Conservation (phyloP, 1,140 invertebrate genomes). For the Formica selysi region DNA sequence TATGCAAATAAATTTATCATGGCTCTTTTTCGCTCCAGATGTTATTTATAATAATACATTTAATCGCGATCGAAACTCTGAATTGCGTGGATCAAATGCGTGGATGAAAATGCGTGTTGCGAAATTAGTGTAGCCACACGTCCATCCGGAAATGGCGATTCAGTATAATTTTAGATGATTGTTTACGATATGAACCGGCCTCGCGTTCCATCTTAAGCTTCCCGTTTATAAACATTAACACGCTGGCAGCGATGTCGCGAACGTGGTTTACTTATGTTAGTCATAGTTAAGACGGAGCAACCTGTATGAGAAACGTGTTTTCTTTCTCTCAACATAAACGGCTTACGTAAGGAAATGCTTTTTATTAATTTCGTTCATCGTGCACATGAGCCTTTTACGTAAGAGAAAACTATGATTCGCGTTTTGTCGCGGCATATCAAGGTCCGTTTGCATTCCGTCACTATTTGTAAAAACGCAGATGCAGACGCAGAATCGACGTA, state of each 20-base stretch:
- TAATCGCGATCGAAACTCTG: slow-evolving; percentile 53
- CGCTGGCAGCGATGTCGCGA: slow-evolving; percentile 25
- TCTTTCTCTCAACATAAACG: slow-evolving; percentile 8
- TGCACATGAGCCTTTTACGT: slow-evolving; percentile 3
- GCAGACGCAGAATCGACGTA: no score
- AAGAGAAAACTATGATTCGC: slow-evolving; percentile 9
- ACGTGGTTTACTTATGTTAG: background rate
- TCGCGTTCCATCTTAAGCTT: slow-evolving; percentile 18
- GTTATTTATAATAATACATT: background rate
- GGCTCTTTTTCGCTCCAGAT: background rate
- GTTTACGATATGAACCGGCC: background rate
- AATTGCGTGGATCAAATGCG: slow-evolving; percentile 65
- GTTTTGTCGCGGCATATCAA: slow-evolving; percentile 1
- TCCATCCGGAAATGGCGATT: slow-evolving; percentile 14
- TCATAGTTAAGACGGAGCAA: background rate
- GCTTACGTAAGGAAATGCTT: slow-evolving; percentile 24
- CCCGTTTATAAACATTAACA: slow-evolving; percentile 8
- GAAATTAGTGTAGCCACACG: background rate
- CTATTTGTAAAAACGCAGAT: no score
- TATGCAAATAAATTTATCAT: background rate
- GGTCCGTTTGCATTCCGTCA: no score
- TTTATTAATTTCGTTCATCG: slow-evolving; percentile 34
- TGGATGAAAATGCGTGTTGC: slow-evolving; percentile 48
- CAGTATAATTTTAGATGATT: slow-evolving; percentile 55
- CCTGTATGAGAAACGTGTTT: background rate